A percentile compares a stretch with the other conserved stretches of the same genome.
These are phyloP conservation scores for Stigmatopora argus DNA, from an alignment of 2,113 vertebrate species.

Conservation along the genomic window DNA sequence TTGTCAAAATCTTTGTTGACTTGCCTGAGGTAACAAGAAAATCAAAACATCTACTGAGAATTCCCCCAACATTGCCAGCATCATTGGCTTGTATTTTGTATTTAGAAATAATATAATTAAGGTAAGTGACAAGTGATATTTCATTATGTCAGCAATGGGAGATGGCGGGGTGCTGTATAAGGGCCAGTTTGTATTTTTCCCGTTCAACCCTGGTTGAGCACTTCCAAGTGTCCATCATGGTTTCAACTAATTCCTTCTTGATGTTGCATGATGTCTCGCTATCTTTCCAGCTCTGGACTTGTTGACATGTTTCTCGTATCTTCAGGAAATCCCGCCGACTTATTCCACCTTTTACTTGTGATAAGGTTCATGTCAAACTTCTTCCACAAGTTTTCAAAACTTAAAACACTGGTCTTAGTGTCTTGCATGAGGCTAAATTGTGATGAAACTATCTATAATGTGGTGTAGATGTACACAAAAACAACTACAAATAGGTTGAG, in stretches of 20 bases:
- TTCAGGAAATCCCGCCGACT: constrained; percentile 1
- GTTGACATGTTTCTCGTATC: constrained; percentile 26
- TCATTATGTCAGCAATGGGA: not conserved
- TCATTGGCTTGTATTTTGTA: not conserved
- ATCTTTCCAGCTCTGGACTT: constrained; percentile 46
- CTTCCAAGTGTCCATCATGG: constrained; percentile 1
- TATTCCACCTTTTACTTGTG: constrained; percentile 10
- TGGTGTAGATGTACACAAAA: constrained; percentile 87
- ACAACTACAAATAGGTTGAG: constrained; percentile 87
- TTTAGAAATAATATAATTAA: not conserved
- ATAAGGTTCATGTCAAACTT: constrained; percentile 28
- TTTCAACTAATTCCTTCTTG: constrained; percentile 11
- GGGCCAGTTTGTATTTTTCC: constrained; percentile 3
- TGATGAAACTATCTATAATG: constrained; percentile 55
- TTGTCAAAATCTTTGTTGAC: not conserved
- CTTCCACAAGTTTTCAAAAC: not conserved
- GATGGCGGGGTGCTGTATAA: not conserved
- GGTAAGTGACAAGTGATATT: not conserved
- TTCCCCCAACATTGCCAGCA: not conserved
- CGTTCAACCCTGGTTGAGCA: constrained; percentile 16
- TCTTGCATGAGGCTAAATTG: not conserved
- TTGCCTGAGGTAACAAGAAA: not conserved
- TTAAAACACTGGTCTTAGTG: not conserved
- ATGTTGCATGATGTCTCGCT: constrained; percentile 31
- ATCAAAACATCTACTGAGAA: not conserved